Conservation (phyloP, 2,888 invertebrate species). For the Galerucella calmariensis region DNA sequence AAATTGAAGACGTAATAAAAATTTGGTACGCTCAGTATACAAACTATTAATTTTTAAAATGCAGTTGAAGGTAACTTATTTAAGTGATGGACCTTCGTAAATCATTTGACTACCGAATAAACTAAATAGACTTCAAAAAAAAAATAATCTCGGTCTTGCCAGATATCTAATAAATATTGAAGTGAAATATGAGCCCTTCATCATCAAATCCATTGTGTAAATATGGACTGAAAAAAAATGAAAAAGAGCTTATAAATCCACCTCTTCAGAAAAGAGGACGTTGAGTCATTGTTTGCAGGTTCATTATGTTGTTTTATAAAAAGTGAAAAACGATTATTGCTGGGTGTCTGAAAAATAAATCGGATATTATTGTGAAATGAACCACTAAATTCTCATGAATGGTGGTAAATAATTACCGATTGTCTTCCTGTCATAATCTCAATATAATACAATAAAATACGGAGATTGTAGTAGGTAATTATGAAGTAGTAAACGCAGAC, state of each 20-base stretch:
- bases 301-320: constrained; percentile 36
- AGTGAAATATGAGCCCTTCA: constrained; percentile 50
- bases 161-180: constrained; percentile 56
- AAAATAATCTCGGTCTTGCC: not conserved
- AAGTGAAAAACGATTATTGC: constrained; percentile 33
- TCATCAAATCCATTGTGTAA: constrained; percentile 57
- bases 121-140: not conserved
- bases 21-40: no score
- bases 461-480: not conserved
- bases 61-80: not conserved
- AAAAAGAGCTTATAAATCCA: constrained; percentile 59
- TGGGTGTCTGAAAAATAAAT: constrained; percentile 31
- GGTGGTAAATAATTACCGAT: constrained; percentile 24
- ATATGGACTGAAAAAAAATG: constrained; percentile 55
- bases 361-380: constrained; percentile 28
- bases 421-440: constrained; percentile 25
- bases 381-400: constrained; percentile 26
- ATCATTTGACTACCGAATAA: not conserved
- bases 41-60: not conserved
- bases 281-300: constrained; percentile 38
- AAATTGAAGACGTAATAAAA: no score
- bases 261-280: constrained; percentile 48
- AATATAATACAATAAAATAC: constrained; percentile 21
- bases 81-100: not conserved
- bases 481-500: not conserved